Conservation (phyloP, 1,140 invertebrate genomes). For the Cydia strobilella region DNA sequence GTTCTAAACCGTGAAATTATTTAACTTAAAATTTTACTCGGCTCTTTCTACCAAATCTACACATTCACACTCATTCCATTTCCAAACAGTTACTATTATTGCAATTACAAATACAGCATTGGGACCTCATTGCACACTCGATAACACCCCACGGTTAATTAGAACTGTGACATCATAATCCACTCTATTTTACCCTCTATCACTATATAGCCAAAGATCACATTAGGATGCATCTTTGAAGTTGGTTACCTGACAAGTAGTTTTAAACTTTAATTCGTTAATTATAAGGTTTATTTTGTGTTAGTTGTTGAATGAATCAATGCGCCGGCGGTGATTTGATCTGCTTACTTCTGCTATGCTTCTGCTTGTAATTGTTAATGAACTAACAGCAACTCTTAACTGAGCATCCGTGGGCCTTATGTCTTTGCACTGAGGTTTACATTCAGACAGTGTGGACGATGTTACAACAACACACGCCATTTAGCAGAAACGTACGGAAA, state of each 20-base stretch:
- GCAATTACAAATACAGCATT: background rate
- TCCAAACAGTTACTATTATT: background rate
- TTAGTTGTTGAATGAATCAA: conserved; percentile 33
- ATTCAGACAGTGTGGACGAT: background rate
- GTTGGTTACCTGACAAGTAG: background rate
- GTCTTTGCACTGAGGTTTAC: too few species aligned
- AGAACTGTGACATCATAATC: background rate
- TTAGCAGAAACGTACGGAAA: conserved; percentile 16
- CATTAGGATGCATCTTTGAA: background rate
- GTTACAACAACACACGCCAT: background rate
- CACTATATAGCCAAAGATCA: background rate
- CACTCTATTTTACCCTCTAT: background rate
- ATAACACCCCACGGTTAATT: conserved; percentile 26
- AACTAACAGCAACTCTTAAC: conserved; percentile 15
- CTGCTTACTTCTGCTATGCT: conserved; percentile 27
- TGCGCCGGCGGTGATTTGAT: conserved; percentile 34
- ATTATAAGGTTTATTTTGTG: background rate
- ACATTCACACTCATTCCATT: background rate
- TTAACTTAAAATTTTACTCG: too few species aligned
- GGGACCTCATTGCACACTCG: conserved; percentile 27
- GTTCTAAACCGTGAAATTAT: too few species aligned
- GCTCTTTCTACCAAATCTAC: background rate
- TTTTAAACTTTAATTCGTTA: background rate
- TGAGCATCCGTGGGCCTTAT: too few species aligned
- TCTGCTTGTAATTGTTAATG: conserved; percentile 49